Evolutionary conservation across 2,113 vertebrate species (phyloP).

Genomic region (Notechis scutatus): DNA sequence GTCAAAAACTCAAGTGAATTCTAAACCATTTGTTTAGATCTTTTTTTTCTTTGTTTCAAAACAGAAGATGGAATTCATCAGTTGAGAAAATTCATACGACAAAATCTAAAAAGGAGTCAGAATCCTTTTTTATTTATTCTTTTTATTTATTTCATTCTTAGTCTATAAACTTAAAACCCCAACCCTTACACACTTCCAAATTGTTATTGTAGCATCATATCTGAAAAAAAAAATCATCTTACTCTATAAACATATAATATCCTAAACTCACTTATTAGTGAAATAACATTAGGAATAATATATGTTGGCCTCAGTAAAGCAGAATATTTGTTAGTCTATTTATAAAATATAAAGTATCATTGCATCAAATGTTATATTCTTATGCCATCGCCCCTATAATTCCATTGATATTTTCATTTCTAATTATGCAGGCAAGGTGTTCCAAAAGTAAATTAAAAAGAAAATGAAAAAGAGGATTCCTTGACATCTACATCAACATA

Average conservation of each 20-base stretch:
- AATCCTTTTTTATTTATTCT: background rate
- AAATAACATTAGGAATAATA: background rate
- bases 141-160: background rate
- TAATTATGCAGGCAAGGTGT: background rate
- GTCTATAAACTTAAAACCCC: background rate
- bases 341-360: background rate
- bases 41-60: background rate
- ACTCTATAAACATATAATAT: background rate
- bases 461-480: background rate
- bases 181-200: background rate
- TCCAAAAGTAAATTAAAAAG: background rate
- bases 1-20: background rate
- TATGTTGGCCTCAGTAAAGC: background rate
- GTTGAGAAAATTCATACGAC: background rate
- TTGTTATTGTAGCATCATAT: background rate
- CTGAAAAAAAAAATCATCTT: background rate
- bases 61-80: background rate
- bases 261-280: background rate
- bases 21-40: background rate
- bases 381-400: background rate
- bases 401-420: background rate
- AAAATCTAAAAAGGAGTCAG: background rate
- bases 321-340: background rate
- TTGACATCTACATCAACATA: background rate
- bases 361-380: background rate